Evolutionary conservation across 2,113 vertebrate genomes (phyloP).

Genomic region (Cryptomyrus ogoouensis): DNA sequence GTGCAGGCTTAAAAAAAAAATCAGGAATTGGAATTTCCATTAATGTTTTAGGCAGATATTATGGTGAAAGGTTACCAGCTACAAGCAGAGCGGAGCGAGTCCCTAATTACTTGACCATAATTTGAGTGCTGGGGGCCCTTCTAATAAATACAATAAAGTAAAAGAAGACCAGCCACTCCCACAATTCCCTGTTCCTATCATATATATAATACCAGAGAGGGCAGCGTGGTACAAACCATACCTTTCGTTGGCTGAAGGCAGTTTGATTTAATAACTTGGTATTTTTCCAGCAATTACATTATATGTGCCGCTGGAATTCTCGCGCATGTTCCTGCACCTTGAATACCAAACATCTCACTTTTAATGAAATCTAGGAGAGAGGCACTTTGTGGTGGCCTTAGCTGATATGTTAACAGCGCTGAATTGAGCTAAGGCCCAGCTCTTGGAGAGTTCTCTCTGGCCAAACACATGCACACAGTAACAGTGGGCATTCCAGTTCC

Average conservation of each 20-base stretch:
- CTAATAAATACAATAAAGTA: slow-evolving; percentile 1
- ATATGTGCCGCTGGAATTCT: slow-evolving; percentile 19
- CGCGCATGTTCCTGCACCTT: background rate
- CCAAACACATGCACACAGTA: background rate
- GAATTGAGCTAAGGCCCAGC: background rate
- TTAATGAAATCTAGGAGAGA: slow-evolving; percentile 18
- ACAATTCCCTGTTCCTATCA: background rate
- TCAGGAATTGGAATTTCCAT: background rate
- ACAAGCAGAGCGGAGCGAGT: background rate
- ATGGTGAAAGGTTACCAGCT: background rate
- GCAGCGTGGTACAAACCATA: background rate
- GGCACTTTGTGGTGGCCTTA: background rate
- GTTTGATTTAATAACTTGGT: slow-evolving; percentile 20
- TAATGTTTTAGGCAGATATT: background rate
- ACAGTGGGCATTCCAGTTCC: no score
- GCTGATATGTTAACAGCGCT: background rate
- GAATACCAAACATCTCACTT: background rate
- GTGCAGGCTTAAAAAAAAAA: no score
- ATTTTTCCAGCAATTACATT: slow-evolving; percentile 25
- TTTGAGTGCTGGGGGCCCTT: background rate
- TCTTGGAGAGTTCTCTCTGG: no score
- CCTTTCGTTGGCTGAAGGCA: slow-evolving; percentile 14
- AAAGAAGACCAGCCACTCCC: background rate
- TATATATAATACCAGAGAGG: background rate
- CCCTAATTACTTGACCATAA: background rate